These are phyloP conservation scores for Ichneumoninae sp. DNA, from an alignment of 2,888 invertebrate species.

Conservation along the genomic window DNA sequence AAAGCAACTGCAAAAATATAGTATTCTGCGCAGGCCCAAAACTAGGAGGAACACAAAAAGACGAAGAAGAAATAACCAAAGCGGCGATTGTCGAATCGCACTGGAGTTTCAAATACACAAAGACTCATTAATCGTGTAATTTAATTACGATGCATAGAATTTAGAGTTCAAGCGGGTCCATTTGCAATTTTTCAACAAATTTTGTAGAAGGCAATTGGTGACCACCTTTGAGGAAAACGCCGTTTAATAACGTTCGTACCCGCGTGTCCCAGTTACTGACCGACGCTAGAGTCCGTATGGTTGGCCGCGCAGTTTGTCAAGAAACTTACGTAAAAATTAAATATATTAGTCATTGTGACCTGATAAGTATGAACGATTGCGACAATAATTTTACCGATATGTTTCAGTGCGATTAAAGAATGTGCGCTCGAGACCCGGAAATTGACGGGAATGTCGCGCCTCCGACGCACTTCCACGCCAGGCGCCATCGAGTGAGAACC, in stretches of 20 bases:
- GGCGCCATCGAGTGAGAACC: conserved; percentile 24
- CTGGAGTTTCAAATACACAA: not conserved
- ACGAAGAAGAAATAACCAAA: not conserved
- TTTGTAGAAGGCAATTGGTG: not conserved
- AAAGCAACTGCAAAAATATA: not conserved
- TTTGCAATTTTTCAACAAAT: not conserved
- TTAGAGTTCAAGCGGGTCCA: not conserved
- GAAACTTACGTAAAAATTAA: not conserved
- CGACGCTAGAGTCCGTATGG: not conserved
- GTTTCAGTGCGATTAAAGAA: not conserved
- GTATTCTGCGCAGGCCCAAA: not conserved
- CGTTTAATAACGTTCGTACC: not conserved
- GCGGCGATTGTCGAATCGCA: not conserved
- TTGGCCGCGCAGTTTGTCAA: not conserved
- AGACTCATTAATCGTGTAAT: not conserved
- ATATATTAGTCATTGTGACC: not conserved
- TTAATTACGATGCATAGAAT: not conserved
- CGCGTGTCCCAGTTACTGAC: not conserved
- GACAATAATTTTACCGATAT: not conserved
- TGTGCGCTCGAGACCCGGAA: not conserved
- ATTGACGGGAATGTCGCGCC: not conserved
- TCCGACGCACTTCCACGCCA: not conserved
- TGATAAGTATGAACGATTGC: not conserved
- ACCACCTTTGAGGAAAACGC: not conserved
- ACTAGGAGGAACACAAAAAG: not conserved